Evolutionary conservation across 2,888 invertebrate genomes (phyloP).

Genomic region (Romanomermis culicivorax): DNA sequence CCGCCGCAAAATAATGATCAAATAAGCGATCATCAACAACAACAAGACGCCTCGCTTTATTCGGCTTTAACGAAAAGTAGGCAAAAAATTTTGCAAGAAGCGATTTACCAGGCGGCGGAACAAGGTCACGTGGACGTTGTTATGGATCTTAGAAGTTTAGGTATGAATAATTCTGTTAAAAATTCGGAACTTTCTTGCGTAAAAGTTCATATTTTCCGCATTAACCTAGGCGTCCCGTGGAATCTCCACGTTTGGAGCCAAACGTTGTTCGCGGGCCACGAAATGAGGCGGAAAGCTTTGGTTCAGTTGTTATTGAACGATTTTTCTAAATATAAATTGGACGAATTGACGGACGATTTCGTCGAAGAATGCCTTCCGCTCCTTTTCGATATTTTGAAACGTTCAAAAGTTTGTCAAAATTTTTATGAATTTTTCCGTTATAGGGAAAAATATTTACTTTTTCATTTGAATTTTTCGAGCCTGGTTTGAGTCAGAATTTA

Average conservation of each 20-base stretch:
- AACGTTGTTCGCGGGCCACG: constrained; percentile 63
- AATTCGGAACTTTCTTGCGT: not conserved
- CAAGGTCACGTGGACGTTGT: constrained; percentile 74
- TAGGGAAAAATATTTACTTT: too few relatives aligned
- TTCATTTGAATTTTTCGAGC: too few relatives aligned
- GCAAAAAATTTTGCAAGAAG: constrained; percentile 63
- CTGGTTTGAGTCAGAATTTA: too few relatives aligned
- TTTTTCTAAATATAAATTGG: constrained; percentile 34
- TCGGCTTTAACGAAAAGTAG: constrained; percentile 48
- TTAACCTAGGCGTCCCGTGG: constrained; percentile 49
- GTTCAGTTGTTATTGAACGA: constrained; percentile 71
- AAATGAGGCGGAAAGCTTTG: constrained; percentile 55
- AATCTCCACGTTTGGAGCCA: constrained; percentile 73
- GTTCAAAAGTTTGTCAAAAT: constrained; percentile 63
- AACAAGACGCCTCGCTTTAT: constrained; percentile 2
- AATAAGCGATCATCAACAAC: not conserved
- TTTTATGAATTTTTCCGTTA: too few relatives aligned
- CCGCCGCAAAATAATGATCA: not conserved
- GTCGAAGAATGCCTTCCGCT: constrained; percentile 70
- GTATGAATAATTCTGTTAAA: constrained; percentile 12
- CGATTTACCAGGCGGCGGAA: constrained; percentile 80
- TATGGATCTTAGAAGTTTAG: constrained; percentile 58
- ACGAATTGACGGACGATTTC: constrained; percentile 36
- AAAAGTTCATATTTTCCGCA: not conserved
- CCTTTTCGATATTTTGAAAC: constrained; percentile 65